Evolutionary conservation across 2,113 vertebrate species (phyloP).

Genomic region (Condylura cristata): DNA sequence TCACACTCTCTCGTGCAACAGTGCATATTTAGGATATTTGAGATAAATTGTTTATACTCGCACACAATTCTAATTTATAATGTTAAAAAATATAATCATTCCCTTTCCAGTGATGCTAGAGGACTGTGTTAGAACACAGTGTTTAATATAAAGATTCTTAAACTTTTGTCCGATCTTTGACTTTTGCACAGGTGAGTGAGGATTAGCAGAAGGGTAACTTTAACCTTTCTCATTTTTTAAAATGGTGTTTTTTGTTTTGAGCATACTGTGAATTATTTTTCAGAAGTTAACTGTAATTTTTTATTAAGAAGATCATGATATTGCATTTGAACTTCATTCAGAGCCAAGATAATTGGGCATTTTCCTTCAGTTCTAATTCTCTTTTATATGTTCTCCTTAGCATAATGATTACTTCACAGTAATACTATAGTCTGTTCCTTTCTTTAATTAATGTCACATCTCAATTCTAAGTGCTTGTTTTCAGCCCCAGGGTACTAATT

Average conservation of each 20-base stretch:
- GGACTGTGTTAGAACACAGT: neutral
- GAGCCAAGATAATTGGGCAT: slow-evolving; percentile 65
- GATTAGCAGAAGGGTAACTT: neutral
- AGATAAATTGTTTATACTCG: neutral
- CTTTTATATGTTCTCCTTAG: slow-evolving; percentile 70
- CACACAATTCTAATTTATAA: neutral
- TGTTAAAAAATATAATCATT: neutral
- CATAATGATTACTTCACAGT: slow-evolving; percentile 66
- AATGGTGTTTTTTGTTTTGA: neutral
- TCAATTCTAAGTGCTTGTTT: slow-evolving; percentile 77
- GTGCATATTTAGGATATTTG: neutral
- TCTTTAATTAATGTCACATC: slow-evolving; percentile 79
- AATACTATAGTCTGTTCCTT: slow-evolving; percentile 65
- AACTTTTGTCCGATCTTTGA: neutral
- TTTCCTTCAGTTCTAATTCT: slow-evolving; percentile 63
- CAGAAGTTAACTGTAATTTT: slow-evolving; percentile 30
- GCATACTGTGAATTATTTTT: neutral
- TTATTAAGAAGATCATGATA: slow-evolving; percentile 31
- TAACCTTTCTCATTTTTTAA: neutral
- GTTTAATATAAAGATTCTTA: neutral
- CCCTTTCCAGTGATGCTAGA: accelerated
- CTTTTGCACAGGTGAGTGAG: neutral
- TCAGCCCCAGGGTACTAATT: slow-evolving; percentile 70
- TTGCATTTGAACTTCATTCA: slow-evolving; percentile 64
- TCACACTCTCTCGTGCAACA: neutral